Conservation (phyloP, 2,797 vertebrate genomes). For the Zalophus californianus region DNA sequence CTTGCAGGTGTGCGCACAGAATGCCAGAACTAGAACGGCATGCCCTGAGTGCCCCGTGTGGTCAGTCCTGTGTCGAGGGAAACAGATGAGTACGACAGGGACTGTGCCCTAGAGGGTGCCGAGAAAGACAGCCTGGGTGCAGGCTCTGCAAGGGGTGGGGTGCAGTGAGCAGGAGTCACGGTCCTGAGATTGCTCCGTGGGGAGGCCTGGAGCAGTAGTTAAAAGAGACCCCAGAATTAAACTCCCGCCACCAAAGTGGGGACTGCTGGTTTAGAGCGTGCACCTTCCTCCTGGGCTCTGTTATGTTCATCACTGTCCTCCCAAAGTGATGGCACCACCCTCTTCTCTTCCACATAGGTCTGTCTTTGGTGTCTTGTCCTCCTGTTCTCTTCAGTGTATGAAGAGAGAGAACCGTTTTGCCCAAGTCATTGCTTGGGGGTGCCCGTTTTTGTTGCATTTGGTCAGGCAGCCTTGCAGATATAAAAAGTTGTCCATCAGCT, state of each 20-base stretch:
- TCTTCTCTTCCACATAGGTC: background rate
- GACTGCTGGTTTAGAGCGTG: background rate
- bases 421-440: background rate
- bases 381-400: background rate
- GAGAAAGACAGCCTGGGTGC: background rate
- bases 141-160: background rate
- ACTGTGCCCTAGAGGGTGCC: background rate
- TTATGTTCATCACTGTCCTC: background rate
- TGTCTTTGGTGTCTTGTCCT: background rate
- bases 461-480: background rate
- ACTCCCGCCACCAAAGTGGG: background rate
- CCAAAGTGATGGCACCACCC: background rate
- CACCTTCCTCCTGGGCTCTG: background rate
- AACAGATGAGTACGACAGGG: background rate
- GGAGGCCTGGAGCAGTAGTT: background rate
- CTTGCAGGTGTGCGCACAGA: background rate
- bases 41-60: background rate
- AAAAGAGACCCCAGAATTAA: background rate
- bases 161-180: rapidly evolving
- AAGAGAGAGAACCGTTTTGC: background rate
- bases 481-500: background rate
- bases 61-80: background rate
- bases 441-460: background rate
- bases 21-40: background rate
- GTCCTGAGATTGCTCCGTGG: rapidly evolving